Base-by-base conservation (phyloP, 2,113 vertebrate genomes). In the Rousettus leschenaultii region DNA sequence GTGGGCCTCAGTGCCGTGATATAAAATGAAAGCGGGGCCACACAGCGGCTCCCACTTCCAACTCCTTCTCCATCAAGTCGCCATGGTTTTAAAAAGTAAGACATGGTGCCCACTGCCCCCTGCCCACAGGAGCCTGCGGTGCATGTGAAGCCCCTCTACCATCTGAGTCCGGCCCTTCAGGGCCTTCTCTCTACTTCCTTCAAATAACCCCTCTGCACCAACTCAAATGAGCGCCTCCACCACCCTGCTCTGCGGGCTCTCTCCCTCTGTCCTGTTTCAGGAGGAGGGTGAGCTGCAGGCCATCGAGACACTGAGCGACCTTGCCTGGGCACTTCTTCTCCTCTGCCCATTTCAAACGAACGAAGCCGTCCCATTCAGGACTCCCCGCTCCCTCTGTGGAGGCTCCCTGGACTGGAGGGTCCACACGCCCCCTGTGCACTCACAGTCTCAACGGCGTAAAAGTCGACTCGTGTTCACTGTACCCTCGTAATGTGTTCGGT, bases 1-100 rank as follows among this genome's bases (percentile, higher is more conserved):
- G 3, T 0, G 33, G 21, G 6, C 86, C 53, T 11, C 38, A 19
- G 13, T 0, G 4, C 33, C 7, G 0, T 1, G 22, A 24, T 3
- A 13, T 2, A 5, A 51, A 70, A 55, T 4, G 43, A 33, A 18
- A 45, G 45, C 12, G 43, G 22, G 63, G 38, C 26, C 6, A 2
- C 21, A 30, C 57, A 21, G 5, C 15, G 3, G 21, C 55, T 77
- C 16, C 38, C 28, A 13, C 48, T 45, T 33, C 45, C 38, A 40
- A 68, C 11, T 12, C 51, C 30, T 14, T 28, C 48, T 55, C 28
- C 18, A 21, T 40, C 26, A 35, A 40, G 43, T 43, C 5, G 8
- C 16, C 7, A 2, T 5, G 33, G 43, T 14, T 94, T 84, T 74
- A 51, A 19, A 26, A 45, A 51, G 51, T 1, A 28, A 38, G 6